These are phyloP conservation scores for Fistularia commersonii DNA, from an alignment of 2,797 vertebrate genomes.

Conservation along the genomic window DNA sequence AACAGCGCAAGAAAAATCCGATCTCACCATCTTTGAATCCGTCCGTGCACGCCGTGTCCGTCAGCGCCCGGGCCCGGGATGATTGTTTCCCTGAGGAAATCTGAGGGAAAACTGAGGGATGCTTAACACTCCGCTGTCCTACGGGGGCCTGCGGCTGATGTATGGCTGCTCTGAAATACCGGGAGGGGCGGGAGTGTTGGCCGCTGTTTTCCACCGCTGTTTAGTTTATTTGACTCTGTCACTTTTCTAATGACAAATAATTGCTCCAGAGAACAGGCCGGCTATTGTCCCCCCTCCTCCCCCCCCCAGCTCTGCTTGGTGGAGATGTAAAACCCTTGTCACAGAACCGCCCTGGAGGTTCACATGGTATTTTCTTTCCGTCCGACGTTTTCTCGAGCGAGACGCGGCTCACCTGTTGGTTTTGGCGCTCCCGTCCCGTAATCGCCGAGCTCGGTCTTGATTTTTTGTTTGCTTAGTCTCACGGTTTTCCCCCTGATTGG, in stretches of 20 bases:
- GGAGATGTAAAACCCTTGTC: neutral
- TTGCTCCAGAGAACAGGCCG: no score
- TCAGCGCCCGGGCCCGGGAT: no score
- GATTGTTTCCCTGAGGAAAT: no score
- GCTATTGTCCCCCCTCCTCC: no score
- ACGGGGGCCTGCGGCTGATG: constrained; percentile 37
- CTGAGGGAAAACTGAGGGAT: no score
- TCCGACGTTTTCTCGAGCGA: constrained; percentile 7
- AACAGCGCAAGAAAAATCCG: no score
- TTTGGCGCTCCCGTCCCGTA: constrained; percentile 16
- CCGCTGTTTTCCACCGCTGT: constrained; percentile 50
- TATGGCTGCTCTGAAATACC: constrained; percentile 35
- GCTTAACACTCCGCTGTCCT: no score
- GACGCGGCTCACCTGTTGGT: constrained; percentile 8
- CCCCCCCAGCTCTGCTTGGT: constrained; percentile 39
- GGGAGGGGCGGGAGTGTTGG: constrained; percentile 35
- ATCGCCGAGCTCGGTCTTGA: constrained; percentile 5
- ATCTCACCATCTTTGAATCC: no score
- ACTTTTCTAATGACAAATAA: constrained; percentile 48
- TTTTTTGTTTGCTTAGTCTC: neutral
- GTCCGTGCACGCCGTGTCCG: no score
- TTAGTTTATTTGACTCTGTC: constrained; percentile 62
- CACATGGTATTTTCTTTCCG: constrained; percentile 18
- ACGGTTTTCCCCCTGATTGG: constrained; percentile 1
- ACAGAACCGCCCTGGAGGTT: neutral